A percentile compares a stretch with the other conserved stretches of the same genome.
These are phyloP conservation scores for Muscicapa striata DNA, from an alignment of 2,797 vertebrate genomes.

Conservation along the genomic window DNA sequence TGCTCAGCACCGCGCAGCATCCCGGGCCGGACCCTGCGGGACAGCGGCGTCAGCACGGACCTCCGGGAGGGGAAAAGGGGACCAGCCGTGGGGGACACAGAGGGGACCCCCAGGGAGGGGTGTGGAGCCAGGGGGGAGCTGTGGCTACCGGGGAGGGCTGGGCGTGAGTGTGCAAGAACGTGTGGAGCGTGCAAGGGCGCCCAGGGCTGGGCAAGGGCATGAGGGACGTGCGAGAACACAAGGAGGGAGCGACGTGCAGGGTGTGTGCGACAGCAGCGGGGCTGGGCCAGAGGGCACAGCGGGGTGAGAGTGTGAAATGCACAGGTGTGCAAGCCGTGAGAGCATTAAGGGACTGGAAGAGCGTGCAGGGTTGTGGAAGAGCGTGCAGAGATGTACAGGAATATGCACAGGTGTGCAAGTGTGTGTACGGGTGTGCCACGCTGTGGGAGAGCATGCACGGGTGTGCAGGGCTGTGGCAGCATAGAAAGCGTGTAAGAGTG, in stretches of 20 bases:
- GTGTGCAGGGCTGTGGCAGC: not conserved
- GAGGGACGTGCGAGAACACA: not conserved
- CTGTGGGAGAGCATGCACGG: not conserved
- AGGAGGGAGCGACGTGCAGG: not conserved
- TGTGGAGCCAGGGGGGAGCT: not conserved
- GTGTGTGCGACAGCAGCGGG: not conserved
- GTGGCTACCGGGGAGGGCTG: not conserved
- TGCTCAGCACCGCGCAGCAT: conserved; percentile 71
- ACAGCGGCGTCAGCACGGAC: not conserved
- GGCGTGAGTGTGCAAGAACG: not conserved
- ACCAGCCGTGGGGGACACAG: not conserved
- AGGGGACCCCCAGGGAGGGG: not conserved
- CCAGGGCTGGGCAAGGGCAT: not conserved
- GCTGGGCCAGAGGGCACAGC: not conserved
- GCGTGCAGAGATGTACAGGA: rapidly evolving
- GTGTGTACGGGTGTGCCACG: not conserved
- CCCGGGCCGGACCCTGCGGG: conserved; percentile 39
- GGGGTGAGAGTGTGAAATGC: not conserved
- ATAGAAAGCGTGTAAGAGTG: not conserved
- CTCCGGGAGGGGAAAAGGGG: rapidly evolving
- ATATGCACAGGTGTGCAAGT: not conserved
- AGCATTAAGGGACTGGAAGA: too few species aligned
- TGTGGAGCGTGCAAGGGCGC: not conserved
- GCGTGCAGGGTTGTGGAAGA: not conserved
- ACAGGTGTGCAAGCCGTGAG: not conserved